Base-by-base conservation (phyloP, 2,797 vertebrate genomes). In the Australoheros facetus region DNA sequence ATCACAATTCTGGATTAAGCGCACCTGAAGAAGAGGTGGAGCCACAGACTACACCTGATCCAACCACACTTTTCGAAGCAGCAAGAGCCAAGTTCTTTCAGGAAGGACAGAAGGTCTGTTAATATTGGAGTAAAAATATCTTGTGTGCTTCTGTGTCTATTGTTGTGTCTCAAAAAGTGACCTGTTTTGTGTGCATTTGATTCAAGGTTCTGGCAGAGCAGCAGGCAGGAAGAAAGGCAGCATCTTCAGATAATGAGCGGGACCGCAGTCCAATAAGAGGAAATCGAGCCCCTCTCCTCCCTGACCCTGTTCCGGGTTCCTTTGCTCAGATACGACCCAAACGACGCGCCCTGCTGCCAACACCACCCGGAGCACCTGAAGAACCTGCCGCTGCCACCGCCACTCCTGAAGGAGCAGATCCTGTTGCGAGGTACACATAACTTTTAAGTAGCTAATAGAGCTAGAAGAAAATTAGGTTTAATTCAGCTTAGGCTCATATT, bases 81-180 rank as follows among this genome's bases (percentile, higher is more conserved):
- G 95, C 96, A 30, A 94, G 95, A 83, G 95, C 95, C n/a, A 95
- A 96, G 76, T 96, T 96, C 79, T 96, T 96, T 80, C 95, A 96
- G 80, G 95, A 96, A 71, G 95, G 95, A 77, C 96, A 96, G 73
- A 96, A 96, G 89, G 95, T 96, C 1, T 54, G 55, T 81, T 37
- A 9, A 77, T 6, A 53, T 70, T 39, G 9, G 3, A 37, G 7
- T 58, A 58, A 21, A n/a, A 23, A 7, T 51, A 0, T 51, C 2
- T 30, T 39, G 8, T 71, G 1, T 64, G 21, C 3, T 73, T 42
- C 0, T n/a, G 0, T 62, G 2, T 60, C 8, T 73, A 3, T 42
- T 23, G 62, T 21, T 23, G 1, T 32, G 2, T 64, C 45, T 1
- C 17, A 69, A 45, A 51, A n/a, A n/a, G 3, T 0, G 64, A 13